A percentile compares a stretch with the other conserved stretches of the same genome.
These are phyloP conservation scores for Gymnobelideus leadbeateri DNA, from an alignment of 2,113 vertebrate genomes.

Conservation along the genomic window DNA sequence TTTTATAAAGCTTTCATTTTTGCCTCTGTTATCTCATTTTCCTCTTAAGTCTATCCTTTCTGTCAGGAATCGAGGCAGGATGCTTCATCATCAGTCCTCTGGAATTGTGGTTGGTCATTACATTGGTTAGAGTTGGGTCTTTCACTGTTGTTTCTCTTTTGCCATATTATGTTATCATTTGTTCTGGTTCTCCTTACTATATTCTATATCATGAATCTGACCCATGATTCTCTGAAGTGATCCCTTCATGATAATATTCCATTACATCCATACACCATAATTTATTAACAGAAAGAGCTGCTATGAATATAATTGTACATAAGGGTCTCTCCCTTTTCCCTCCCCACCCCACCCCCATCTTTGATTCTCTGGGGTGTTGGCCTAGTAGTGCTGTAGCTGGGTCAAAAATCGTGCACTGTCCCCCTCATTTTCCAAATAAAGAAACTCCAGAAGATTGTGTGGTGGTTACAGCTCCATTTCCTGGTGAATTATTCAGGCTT, in stretches of 20 bases:
- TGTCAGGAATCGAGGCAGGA: background rate
- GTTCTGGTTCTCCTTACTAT: background rate
- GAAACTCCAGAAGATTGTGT: background rate
- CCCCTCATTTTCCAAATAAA: background rate
- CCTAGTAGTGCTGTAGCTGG: background rate
- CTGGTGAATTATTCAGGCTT: background rate
- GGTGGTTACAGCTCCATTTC: background rate
- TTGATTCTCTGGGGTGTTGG: background rate
- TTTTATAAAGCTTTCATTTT: background rate
- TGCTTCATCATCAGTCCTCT: background rate
- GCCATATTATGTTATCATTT: background rate
- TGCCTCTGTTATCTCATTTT: background rate
- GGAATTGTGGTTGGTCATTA: background rate
- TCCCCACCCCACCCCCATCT: background rate
- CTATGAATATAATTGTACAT: background rate
- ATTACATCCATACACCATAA: background rate
- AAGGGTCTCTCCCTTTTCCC: background rate
- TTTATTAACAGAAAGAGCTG: background rate
- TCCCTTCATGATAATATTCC: background rate
- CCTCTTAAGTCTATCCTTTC: background rate
- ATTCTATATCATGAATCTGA: background rate
- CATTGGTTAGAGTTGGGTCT: background rate
- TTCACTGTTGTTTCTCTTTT: background rate
- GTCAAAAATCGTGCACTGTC: background rate
- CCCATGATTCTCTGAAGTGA: background rate